A percentile compares a stretch with the other conserved stretches of the same genome.
Conservation (phyloP, 2,888 invertebrate genomes). For the Xestia rhomboidea region DNA sequence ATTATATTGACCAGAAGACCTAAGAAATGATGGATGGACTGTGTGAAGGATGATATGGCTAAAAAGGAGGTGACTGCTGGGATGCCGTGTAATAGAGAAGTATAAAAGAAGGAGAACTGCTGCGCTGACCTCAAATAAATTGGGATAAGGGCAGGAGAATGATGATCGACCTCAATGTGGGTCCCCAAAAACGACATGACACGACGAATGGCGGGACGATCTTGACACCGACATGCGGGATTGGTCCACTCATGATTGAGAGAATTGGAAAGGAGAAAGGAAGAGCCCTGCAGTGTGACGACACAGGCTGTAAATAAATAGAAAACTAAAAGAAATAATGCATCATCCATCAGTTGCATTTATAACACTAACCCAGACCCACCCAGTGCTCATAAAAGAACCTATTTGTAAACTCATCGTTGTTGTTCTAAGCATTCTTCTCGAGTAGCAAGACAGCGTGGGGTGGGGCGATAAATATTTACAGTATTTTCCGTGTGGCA, state of each 20-base stretch:
- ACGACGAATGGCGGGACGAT: neutral
- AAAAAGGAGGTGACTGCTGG: no score
- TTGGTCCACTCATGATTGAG: neutral
- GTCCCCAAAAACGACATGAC: neutral
- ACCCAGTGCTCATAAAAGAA: constrained; percentile 9
- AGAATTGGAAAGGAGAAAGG: neutral
- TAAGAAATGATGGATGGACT: no score
- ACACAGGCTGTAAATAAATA: neutral
- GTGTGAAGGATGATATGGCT: no score
- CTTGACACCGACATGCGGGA: neutral
- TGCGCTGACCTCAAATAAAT: no score
- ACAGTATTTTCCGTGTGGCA: constrained; percentile 79
- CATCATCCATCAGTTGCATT: neutral
- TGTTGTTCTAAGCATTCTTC: constrained; percentile 59
- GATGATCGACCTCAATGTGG: no score
- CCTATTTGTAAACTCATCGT: constrained; percentile 48
- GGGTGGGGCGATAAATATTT: constrained; percentile 78
- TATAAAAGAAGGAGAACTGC: no score
- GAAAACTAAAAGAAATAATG: neutral
- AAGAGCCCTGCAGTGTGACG: neutral
- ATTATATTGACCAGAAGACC: no score
- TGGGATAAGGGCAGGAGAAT: no score
- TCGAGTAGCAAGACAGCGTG: constrained; percentile 64
- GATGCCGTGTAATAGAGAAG: no score
- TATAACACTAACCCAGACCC: neutral